Evolutionary conservation across 2,797 vertebrate species (phyloP).

Genomic region (Danio jaintianensis): DNA sequence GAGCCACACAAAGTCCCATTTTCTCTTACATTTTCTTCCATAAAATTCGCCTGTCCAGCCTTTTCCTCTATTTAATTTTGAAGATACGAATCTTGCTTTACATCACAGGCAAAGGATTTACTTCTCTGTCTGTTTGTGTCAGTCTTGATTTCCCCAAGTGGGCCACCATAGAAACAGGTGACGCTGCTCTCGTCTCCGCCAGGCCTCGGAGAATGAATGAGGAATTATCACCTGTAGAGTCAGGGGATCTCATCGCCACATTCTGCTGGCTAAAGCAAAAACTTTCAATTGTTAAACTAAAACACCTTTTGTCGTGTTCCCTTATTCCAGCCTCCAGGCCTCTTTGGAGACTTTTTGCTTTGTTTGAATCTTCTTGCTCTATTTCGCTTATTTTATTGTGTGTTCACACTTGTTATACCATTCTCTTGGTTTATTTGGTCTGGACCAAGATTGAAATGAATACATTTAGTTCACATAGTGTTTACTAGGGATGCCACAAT

Average conservation of each 20-base stretch:
- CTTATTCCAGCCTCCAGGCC: not conserved
- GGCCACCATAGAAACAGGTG: slow-evolving; percentile 45
- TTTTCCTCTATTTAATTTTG: not conserved
- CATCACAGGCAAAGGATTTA: slow-evolving; percentile 4
- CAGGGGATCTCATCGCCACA: slow-evolving; percentile 23
- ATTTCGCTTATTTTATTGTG: no score
- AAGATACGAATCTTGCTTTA: slow-evolving; percentile 8
- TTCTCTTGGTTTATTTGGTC: no score
- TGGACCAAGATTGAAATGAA: no score
- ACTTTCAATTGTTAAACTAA: not conserved
- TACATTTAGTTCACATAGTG: no score
- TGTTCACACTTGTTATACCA: no score
- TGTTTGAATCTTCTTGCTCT: no score
- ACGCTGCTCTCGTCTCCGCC: slow-evolving; percentile 5
- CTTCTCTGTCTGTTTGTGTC: not conserved
- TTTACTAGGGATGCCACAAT: no score
- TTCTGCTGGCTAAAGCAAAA: slow-evolving; percentile 18
- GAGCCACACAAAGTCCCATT: not conserved
- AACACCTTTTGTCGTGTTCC: not conserved
- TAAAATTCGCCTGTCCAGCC: not conserved
- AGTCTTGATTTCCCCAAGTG: slow-evolving; percentile 22
- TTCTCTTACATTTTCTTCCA: not conserved
- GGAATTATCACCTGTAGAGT: slow-evolving; percentile 51
- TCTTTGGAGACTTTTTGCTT: not conserved
- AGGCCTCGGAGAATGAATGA: slow-evolving; percentile 32